Base-by-base conservation (phyloP, 2,113 vertebrate genomes). In the Strix uralensis region DNA sequence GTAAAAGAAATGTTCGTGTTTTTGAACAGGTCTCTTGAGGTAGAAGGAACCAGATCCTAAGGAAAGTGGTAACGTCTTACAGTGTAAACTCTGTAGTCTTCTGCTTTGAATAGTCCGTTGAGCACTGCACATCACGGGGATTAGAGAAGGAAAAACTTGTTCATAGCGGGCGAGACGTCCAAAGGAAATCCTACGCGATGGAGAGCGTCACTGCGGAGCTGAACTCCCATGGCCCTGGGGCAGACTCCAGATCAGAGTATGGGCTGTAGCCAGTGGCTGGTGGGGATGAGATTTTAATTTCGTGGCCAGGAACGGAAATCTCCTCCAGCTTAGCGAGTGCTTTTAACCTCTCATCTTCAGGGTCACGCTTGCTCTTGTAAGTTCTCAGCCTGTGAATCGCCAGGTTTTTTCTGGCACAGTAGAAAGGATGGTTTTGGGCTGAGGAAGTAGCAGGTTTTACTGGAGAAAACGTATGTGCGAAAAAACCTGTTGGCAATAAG, bases 171-270 rank as follows among this genome's bases (percentile, higher is more conserved):
- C 23, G n/a, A 42, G 73, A 32, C 2, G 51, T 42, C 23, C 34
- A 12, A 25, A 54, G 38, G 65, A n/a, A 25, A 19, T 27, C 23
- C 0, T 1, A 30, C 8, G 0, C 10, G 44, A 21, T 22, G 59
- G 52, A 73, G 51, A 47, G 19, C 13, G 17, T 20, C 81, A 2
- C 14, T 7, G 8, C 0, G 11, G 65, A 71, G 49, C 29, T 38
- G 36, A 75, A 15, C n/a, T 74, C 51, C 66, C 30, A 0, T 1
- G 6, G 69, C 67, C 40, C 29, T 3, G 10, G 46, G 38, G 54
- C 46, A 54, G 54, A 11, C 52, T 86, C 25, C 47, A 2, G 0
- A 49, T 36, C 49, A 8, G 23, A 63, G 23, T 5, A 36, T 23
- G 5, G 1, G 25, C 49, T 42, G 10, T 54, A 25, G 23, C 18